Evolutionary conservation across 1,140 invertebrate genomes (phyloP).

Genomic region (Drosophila bocqueti): DNA sequence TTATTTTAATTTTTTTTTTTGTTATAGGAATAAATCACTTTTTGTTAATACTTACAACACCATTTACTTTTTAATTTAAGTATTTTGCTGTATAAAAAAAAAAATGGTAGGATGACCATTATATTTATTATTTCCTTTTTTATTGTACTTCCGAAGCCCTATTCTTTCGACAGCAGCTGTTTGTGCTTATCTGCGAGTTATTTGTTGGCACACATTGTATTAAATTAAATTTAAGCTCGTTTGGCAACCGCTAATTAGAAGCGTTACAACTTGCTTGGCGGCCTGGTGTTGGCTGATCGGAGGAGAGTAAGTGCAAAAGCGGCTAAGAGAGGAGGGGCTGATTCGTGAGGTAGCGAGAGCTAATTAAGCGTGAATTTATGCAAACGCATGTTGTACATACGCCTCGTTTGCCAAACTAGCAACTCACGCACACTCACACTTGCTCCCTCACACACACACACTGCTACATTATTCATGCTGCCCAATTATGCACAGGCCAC

Average conservation of each 20-base stretch:
- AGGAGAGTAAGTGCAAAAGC: too few relatives aligned
- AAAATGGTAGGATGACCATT: background rate
- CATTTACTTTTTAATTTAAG: background rate
- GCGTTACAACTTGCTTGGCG: constrained; percentile 42
- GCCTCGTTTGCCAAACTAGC: constrained; percentile 69
- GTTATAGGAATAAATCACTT: too few relatives aligned
- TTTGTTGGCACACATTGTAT: constrained; percentile 20
- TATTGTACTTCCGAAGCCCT: background rate
- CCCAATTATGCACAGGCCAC: constrained; percentile 60
- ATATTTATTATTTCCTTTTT: background rate
- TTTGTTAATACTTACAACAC: too few relatives aligned
- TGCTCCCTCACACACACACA: background rate
- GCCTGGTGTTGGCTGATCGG: constrained; percentile 3
- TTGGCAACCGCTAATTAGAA: constrained; percentile 66
- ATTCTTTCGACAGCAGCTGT: background rate
- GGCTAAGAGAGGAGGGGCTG: background rate
- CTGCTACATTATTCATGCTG: constrained; percentile 67
- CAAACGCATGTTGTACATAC: constrained; percentile 79
- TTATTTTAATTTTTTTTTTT: background rate
- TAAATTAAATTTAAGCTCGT: constrained; percentile 62
- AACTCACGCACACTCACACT: constrained; percentile 47
- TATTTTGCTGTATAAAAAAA: background rate
- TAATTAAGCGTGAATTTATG: constrained; percentile 82
- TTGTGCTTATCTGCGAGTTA: background rate
- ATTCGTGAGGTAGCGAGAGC: constrained; percentile 36